phyloP scores from a whole-genome alignment of 1,140 invertebrate genomes.

The Lepidurus couesii region DNA sequence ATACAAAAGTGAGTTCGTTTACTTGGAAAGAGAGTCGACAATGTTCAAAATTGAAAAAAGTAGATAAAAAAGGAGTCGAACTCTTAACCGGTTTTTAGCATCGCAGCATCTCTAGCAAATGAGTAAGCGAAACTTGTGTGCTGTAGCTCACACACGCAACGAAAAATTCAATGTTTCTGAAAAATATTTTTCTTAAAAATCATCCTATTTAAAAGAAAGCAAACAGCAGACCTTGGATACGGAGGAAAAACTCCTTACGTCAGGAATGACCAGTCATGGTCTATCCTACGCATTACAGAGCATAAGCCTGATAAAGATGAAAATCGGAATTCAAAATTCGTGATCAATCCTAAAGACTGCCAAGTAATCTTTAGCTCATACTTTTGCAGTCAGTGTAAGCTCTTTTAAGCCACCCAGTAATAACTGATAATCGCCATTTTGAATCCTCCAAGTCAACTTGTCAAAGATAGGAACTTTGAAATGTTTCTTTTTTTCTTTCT shows the following conservation, averaged over 20 bases:
- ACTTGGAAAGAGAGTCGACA: too few relatives aligned
- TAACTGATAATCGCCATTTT: neutral
- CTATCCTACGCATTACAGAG: neutral
- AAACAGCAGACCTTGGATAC: neutral
- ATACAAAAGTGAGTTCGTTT: neutral
- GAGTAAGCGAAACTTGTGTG: neutral
- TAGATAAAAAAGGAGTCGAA: neutral
- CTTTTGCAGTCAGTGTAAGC: neutral
- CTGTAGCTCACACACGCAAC: neutral
- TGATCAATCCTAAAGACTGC: neutral
- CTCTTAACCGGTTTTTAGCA: neutral
- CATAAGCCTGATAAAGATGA: neutral
- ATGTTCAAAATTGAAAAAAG: neutral
- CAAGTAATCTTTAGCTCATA: neutral
- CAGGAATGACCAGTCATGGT: neutral
- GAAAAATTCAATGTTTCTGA: neutral
- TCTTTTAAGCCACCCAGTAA: neutral
- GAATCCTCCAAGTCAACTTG: neutral
- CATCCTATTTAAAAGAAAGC: neutral
- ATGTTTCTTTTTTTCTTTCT: neutral
- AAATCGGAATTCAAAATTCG: neutral
- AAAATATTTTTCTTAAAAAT: slow-evolving; percentile 8
- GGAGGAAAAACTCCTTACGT: neutral
- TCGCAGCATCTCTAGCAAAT: neutral
- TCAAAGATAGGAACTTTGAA: neutral